A percentile compares a stretch with the other conserved stretches of the same genome.
Conservation (phyloP, 1,140 invertebrate genomes). For the Mycetomoellerius zeteki region DNA sequence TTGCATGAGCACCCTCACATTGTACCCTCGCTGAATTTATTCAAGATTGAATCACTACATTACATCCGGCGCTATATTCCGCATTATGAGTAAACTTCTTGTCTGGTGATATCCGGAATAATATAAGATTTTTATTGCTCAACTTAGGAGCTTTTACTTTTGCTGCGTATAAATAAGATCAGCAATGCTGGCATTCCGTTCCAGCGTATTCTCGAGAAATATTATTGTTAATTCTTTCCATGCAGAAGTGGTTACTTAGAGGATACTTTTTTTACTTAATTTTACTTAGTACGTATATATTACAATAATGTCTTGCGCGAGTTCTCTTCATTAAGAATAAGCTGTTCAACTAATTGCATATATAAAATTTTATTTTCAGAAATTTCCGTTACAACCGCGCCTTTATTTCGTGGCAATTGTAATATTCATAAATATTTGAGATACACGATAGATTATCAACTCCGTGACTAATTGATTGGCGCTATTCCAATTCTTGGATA, state of each 20-base stretch:
- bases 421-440: constrained; percentile 25
- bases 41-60: constrained; percentile 40
- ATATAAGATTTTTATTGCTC: constrained; percentile 30
- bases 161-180: not conserved
- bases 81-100: constrained; percentile 24
- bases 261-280: not conserved
- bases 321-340: not conserved
- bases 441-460: not conserved
- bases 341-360: not conserved
- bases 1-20: not conserved
- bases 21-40: constrained; percentile 25
- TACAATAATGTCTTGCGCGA: not conserved
- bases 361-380: not conserved
- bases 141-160: not conserved
- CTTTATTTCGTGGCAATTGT: not conserved
- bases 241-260: not conserved
- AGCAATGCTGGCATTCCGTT: not conserved
- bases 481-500: constrained; percentile 7
- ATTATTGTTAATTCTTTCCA: not conserved
- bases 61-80: constrained; percentile 13
- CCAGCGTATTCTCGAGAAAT: not conserved
- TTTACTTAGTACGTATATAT: not conserved
- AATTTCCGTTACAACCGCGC: not conserved
- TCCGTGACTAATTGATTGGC: not conserved
- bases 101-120: constrained; percentile 3